Conservation (phyloP, 2,888 invertebrate genomes). For the Eupeodes luniger region DNA sequence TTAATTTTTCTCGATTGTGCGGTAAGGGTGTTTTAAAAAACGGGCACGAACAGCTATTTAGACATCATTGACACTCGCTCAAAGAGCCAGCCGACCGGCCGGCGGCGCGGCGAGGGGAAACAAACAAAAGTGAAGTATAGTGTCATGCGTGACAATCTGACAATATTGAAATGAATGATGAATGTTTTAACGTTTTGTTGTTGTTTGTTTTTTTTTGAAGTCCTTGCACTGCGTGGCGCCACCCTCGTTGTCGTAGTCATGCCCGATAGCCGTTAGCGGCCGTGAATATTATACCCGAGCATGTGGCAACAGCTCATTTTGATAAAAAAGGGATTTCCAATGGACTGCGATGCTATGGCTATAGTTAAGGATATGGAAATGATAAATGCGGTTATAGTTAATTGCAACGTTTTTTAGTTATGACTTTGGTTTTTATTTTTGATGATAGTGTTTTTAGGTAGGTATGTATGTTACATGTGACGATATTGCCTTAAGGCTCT, state of each 20-base stretch:
- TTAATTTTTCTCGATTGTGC: conserved; percentile 68
- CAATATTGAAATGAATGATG: conserved; percentile 76
- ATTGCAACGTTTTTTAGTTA: conserved; percentile 38
- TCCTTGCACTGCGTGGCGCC: conserved; percentile 49
- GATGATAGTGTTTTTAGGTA: conserved; percentile 15
- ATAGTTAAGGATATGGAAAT: not conserved
- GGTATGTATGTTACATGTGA: not conserved
- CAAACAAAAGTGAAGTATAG: conserved; percentile 61
- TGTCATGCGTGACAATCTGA: conserved; percentile 80
- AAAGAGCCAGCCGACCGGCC: conserved; percentile 41
- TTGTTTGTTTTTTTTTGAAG: conserved; percentile 5
- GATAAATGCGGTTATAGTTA: conserved; percentile 46
- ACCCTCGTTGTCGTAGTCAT: conserved; percentile 67
- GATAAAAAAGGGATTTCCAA: conserved; percentile 40
- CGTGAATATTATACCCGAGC: conserved; percentile 39
- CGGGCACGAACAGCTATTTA: conserved; percentile 61
- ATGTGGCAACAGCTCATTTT: conserved; percentile 79
- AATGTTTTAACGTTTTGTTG: conserved; percentile 62
- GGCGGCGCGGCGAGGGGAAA: conserved; percentile 33
- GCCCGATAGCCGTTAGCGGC: not conserved
- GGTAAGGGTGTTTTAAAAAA: conserved; percentile 55
- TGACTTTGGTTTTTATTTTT: conserved; percentile 28
- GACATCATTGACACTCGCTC: conserved; percentile 75
- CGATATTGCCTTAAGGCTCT: conserved; percentile 30
- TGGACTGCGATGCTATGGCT: not conserved